Conservation (phyloP, 2,888 invertebrate species). For the Anoplius nigerrimus region DNA sequence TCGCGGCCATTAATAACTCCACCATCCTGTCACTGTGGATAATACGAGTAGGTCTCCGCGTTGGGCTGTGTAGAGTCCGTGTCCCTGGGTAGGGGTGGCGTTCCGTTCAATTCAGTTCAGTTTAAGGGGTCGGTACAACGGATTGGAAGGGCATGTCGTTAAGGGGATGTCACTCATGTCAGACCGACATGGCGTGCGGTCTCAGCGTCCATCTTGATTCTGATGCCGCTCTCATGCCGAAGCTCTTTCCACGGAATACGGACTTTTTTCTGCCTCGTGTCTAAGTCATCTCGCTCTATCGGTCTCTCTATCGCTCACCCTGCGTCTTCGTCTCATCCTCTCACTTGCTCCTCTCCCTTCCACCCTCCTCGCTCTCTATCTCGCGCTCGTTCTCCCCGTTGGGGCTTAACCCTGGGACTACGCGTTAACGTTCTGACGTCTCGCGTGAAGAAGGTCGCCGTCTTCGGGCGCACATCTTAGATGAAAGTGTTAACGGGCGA, state of each 20-base stretch:
- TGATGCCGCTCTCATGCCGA: conserved; percentile 13
- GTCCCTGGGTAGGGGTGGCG: conserved; percentile 67
- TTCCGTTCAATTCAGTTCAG: conserved; percentile 73
- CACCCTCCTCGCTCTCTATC: not conserved
- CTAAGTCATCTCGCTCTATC: not conserved
- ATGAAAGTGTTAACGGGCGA: not conserved
- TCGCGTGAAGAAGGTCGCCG: not conserved
- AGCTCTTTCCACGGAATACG: conserved; percentile 8
- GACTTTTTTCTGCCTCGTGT: not conserved
- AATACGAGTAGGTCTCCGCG: conserved; percentile 72
- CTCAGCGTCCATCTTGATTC: conserved; percentile 62
- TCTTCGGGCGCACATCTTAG: not conserved
- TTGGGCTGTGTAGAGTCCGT: conserved; percentile 56
- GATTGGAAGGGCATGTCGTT: conserved; percentile 72
- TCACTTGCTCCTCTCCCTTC: not conserved
- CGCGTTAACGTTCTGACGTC: no score
- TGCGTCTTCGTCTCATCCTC: not conserved
- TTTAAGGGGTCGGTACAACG: conserved; percentile 71
- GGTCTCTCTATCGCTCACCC: not conserved
- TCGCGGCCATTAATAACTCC: conserved; percentile 75
- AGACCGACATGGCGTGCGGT: conserved; percentile 68
- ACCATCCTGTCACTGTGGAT: conserved; percentile 75
- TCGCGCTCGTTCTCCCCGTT: not conserved
- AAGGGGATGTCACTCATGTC: conserved; percentile 74
- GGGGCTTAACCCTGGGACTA: not conserved